These are phyloP conservation scores for Antheraea pernyi DNA, from an alignment of 1,140 invertebrate genomes.

Conservation along the genomic window DNA sequence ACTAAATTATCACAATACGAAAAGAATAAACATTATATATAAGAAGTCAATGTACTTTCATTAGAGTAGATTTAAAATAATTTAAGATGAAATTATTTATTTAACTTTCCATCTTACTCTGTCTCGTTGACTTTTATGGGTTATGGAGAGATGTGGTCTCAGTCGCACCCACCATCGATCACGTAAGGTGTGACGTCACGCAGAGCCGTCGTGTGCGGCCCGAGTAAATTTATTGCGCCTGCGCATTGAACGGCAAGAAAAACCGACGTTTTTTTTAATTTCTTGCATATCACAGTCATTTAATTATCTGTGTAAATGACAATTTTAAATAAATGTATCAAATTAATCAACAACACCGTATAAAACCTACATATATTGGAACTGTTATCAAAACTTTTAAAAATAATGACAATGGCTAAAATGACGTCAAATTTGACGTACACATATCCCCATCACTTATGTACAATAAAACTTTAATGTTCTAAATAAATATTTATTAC, in stretches of 20 bases:
- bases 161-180: slow-evolving; percentile 68
- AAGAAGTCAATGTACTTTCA: slow-evolving; percentile 75
- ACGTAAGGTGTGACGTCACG: slow-evolving; percentile 76
- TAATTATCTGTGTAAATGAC: not conserved
- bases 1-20: not conserved
- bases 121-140: slow-evolving; percentile 26
- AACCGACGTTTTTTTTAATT: slow-evolving; percentile 11
- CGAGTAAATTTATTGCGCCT: slow-evolving; percentile 73
- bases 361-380: not conserved
- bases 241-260: slow-evolving; percentile 63
- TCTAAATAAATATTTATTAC: slow-evolving; percentile 19
- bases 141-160: slow-evolving; percentile 48
- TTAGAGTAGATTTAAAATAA: slow-evolving; percentile 74
- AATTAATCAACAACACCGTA: too few species aligned
- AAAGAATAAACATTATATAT: slow-evolving; percentile 59
- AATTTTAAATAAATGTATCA: not conserved
- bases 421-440: not conserved
- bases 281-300: not conserved
- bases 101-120: slow-evolving; percentile 44
- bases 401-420: not conserved
- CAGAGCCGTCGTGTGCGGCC: slow-evolving; percentile 77
- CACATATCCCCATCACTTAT: not conserved
- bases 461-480: slow-evolving; percentile 29
- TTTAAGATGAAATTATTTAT: slow-evolving; percentile 74
- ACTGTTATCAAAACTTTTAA: not conserved